These are phyloP conservation scores for Azemiops feae DNA, from an alignment of 2,113 vertebrate species.

Conservation along the genomic window DNA sequence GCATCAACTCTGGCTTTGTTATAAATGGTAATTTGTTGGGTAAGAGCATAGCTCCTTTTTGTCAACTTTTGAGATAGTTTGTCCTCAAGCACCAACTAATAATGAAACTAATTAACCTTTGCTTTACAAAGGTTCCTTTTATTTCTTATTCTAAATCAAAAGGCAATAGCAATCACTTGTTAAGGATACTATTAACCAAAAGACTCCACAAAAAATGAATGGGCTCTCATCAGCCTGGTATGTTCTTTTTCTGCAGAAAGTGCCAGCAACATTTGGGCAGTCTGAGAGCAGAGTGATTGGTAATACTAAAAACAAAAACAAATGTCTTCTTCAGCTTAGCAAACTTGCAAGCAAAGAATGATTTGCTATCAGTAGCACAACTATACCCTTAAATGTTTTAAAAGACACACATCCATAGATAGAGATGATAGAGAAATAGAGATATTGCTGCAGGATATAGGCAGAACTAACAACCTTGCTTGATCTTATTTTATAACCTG, in stretches of 20 bases:
- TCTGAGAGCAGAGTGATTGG: not conserved
- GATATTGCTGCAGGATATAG: not conserved
- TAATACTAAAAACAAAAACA: not conserved
- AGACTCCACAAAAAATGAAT: not conserved
- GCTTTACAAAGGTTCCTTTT: not conserved
- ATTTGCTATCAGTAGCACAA: not conserved
- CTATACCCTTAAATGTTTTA: constrained; percentile 23
- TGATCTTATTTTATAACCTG: not conserved
- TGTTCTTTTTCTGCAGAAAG: not conserved
- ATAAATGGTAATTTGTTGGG: not conserved
- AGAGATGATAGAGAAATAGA: not conserved
- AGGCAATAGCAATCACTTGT: not conserved
- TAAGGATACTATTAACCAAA: not conserved
- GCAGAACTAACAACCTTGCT: not conserved
- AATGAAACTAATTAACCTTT: not conserved
- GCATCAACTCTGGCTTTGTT: not conserved
- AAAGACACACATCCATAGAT: not conserved
- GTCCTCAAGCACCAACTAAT: not conserved
- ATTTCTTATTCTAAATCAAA: not conserved
- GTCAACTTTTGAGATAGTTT: not conserved
- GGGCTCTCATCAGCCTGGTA: not conserved
- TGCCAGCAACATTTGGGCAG: not conserved
- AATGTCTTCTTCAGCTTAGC: not conserved
- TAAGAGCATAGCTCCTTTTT: not conserved
- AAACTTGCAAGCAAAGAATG: not conserved